Base-by-base conservation (phyloP, 2,888 invertebrate genomes). In the Diarsia mendica region DNA sequence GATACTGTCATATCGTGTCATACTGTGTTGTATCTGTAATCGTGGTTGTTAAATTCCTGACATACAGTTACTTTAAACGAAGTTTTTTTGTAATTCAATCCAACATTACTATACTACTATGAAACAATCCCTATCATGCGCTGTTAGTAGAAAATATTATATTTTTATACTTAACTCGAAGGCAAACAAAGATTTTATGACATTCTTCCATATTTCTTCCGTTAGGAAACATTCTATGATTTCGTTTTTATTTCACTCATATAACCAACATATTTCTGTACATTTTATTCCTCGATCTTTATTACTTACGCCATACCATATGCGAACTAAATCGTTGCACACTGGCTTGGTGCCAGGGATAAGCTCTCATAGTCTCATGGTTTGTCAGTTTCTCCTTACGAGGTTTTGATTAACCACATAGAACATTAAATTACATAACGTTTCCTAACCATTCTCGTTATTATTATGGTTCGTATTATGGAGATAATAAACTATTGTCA, bases 351-450 rank as follows among this genome's bases (percentile, higher is more conserved):
- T 84, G 87, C 87, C 86, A 87, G 72, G 64, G 67, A 58, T 51
- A 81, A 61, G 8, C 51, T 33, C 61, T 44, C 63, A 33, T 67
- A 46, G 51, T 53, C 46, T 48, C 60, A 73, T 76, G 81, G 75
- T 28, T 74, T 20, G 72, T 71, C n/a, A 18, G 67, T 33, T 55
- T 61, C 58, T 63, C 23, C 69, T 82, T 84, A 87, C 67, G 77
- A 79, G 69, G 46, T 67, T 88, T 85, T 85, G 77, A 87, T 87
- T 79, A 85, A 85, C 87, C 83, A 77, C 71, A 67, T 20, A 84
- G 9, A 46, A 72, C 58, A 86, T 86, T 81, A 87, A 85, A 72
- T 79, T 68, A 73, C 65, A 33, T 79, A 80, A 67, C 64, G 64
- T 75, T 88, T 86, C 80, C 84, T 86, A 46, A 28, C 20, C 49